Conservation (phyloP, 2,888 invertebrate genomes). For the Conomelus anceps region DNA sequence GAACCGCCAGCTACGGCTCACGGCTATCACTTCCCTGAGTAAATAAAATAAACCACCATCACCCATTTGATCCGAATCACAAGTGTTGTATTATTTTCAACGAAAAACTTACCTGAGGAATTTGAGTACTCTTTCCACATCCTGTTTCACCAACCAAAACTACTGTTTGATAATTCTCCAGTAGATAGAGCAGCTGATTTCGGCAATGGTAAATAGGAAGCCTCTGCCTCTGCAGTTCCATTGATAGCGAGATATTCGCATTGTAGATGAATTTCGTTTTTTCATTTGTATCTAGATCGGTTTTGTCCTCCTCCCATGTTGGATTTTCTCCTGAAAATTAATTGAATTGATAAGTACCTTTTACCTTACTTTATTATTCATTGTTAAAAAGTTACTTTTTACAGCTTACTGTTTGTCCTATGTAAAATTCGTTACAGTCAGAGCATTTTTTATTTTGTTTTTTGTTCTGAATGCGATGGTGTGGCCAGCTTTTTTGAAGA, state of each 20-base stretch:
- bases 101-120: conserved; percentile 70
- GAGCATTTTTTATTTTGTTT: too few relatives aligned
- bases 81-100: conserved; percentile 16
- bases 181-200: conserved; percentile 79
- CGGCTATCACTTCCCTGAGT: too few relatives aligned
- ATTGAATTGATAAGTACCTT: too few relatives aligned
- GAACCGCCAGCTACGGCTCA: too few relatives aligned
- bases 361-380: too few relatives aligned
- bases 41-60: background rate
- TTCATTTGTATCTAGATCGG: conserved; percentile 52
- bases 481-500: too few relatives aligned
- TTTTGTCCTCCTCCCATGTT: conserved; percentile 39
- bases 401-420: too few relatives aligned
- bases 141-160: conserved; percentile 92
- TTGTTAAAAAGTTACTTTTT: too few relatives aligned
- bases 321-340: conserved; percentile 30
- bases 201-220: conserved; percentile 81
- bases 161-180: conserved; percentile 85
- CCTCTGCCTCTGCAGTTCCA: conserved; percentile 75
- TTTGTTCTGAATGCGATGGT: too few relatives aligned
- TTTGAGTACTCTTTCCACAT: conserved; percentile 92
- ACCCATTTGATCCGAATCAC: background rate
- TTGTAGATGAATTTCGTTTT: conserved; percentile 73
- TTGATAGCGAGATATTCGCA: conserved; percentile 70
- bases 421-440: too few relatives aligned